These are phyloP conservation scores for Crenichthys baileyi DNA, from an alignment of 2,797 vertebrate genomes.

Conservation along the genomic window DNA sequence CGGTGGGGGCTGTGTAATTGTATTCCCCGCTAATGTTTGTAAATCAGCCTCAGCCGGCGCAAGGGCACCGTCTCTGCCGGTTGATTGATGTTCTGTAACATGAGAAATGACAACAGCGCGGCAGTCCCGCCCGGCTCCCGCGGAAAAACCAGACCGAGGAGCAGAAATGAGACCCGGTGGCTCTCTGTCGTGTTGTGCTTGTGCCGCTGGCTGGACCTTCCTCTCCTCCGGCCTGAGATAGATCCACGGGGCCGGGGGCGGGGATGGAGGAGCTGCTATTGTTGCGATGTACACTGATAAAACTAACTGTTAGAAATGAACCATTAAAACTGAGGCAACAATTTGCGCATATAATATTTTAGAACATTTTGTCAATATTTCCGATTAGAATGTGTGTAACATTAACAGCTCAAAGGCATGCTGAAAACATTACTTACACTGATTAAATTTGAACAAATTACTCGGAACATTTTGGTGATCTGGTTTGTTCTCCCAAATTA, in stretches of 20 bases:
- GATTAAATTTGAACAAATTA: background rate
- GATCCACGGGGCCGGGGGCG: slow-evolving; percentile 54
- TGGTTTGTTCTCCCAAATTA: background rate
- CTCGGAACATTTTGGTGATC: background rate
- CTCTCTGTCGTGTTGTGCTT: slow-evolving; percentile 3
- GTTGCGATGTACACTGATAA: background rate
- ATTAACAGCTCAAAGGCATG: background rate
- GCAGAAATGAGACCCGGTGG: background rate
- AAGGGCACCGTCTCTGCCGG: slow-evolving; percentile 84
- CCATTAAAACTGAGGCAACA: background rate
- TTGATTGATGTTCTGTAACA: slow-evolving; percentile 92
- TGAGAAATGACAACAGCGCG: slow-evolving; percentile 87
- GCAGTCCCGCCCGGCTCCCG: slow-evolving; percentile 40
- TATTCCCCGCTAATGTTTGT: slow-evolving; percentile 93
- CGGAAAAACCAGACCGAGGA: background rate
- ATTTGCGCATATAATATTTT: background rate
- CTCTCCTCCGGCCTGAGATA: slow-evolving; percentile 63
- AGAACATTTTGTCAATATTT: background rate
- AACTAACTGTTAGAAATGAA: background rate
- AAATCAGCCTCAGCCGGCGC: slow-evolving; percentile 87
- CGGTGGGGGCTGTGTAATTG: slow-evolving; percentile 83
- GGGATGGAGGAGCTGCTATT: slow-evolving; percentile 4
- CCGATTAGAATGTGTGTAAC: background rate
- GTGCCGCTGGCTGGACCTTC: slow-evolving; percentile 65
- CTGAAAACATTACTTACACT: background rate